Conservation (phyloP, 2,113 vertebrate species). For the Procavia capensis region DNA sequence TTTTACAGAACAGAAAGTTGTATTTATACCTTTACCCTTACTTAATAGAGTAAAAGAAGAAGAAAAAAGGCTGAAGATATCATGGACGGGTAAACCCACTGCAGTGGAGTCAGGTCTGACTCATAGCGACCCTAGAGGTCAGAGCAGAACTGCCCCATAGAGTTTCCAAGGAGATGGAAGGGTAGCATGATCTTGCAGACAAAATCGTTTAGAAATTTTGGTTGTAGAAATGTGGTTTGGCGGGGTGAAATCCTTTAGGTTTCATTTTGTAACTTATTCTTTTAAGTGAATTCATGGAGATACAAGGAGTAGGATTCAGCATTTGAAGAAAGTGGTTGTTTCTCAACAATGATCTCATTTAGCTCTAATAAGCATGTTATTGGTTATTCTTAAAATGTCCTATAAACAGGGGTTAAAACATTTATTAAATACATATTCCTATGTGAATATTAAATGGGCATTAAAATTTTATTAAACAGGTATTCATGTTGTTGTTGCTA, state of each 20-base stretch:
- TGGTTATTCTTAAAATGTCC: neutral
- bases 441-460: neutral
- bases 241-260: neutral
- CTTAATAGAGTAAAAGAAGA: neutral
- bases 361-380: neutral
- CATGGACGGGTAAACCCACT: neutral
- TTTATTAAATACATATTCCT: neutral
- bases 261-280: slow-evolving; percentile 11
- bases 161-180: too few species aligned
- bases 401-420: neutral
- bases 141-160: too few species aligned
- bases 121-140: too few species aligned
- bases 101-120: too few species aligned
- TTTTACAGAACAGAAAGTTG: slow-evolving; percentile 23
- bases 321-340: neutral
- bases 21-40: neutral
- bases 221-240: neutral
- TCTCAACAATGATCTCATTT: neutral
- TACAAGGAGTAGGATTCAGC: neutral
- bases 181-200: neutral
- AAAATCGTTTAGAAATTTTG: neutral
- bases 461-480: neutral
- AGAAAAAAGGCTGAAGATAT: neutral
- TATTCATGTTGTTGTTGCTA: neutral
- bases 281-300: neutral